Evolutionary conservation across 2,888 invertebrate species (phyloP).

Genomic region (Acheta domesticus): DNA sequence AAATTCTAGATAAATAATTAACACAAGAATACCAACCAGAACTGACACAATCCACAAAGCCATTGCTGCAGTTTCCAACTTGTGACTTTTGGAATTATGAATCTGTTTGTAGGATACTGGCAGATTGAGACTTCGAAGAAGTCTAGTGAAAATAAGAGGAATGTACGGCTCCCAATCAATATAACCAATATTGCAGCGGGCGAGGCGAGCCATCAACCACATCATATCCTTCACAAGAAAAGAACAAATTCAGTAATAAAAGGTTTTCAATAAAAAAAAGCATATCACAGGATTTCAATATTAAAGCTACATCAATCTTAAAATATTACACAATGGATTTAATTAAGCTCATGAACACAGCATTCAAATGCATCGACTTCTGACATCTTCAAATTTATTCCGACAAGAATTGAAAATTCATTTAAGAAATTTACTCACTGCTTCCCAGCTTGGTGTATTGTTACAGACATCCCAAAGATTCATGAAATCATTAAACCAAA

Average conservation of each 20-base stretch:
- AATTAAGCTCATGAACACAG: no score
- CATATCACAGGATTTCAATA: neutral
- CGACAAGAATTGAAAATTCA: no score
- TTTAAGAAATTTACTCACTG: constrained; percentile 47
- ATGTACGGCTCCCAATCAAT: constrained; percentile 86
- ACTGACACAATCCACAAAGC: constrained; percentile 55
- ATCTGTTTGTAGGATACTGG: constrained; percentile 73
- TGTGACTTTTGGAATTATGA: constrained; percentile 55
- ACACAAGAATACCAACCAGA: constrained; percentile 47
- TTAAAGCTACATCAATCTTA: neutral
- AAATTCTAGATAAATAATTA: no score
- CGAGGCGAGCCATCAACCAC: constrained; percentile 69
- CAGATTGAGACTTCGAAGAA: constrained; percentile 68
- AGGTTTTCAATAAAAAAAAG: neutral
- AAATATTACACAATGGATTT: neutral
- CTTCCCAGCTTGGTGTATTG: constrained; percentile 67
- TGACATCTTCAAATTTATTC: no score
- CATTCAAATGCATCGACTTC: no score
- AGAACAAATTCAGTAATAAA: constrained; percentile 32
- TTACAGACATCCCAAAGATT: constrained; percentile 73
- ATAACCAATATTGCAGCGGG: constrained; percentile 71
- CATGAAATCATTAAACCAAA: constrained; percentile 80
- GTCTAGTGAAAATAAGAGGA: constrained; percentile 70
- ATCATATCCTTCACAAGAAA: constrained; percentile 60
- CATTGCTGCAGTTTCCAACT: constrained; percentile 50